A percentile compares a stretch with the other conserved stretches of the same genome.
These are phyloP conservation scores for Phyto melanocephala DNA, from an alignment of 2,888 invertebrate genomes.

Conservation along the genomic window DNA sequence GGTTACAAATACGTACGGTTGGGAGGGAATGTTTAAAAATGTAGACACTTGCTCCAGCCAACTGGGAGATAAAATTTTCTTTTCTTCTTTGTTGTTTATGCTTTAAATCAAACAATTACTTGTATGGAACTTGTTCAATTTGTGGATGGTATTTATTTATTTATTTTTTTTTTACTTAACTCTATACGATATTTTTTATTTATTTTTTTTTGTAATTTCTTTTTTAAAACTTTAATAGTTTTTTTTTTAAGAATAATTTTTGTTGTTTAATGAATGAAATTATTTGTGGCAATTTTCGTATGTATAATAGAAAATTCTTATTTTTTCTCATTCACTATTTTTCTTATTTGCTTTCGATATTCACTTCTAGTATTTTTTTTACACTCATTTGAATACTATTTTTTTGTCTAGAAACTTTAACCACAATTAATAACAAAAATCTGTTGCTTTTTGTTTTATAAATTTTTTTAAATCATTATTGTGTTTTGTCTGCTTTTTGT, in stretches of 20 bases:
- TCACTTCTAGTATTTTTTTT: too few relatives aligned
- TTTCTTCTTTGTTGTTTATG: neutral
- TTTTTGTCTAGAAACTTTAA: too few relatives aligned
- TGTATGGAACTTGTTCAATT: slow-evolving; percentile 52
- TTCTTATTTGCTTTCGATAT: neutral
- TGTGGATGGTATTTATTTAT: slow-evolving; percentile 43
- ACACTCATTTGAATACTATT: neutral
- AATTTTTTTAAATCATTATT: neutral
- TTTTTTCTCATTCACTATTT: neutral
- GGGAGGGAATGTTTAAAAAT: slow-evolving; percentile 22
- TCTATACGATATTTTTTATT: neutral
- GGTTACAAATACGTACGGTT: slow-evolving; percentile 1
- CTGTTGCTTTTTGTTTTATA: neutral
- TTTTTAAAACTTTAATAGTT: neutral
- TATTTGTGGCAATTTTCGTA: neutral
- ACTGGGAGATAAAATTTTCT: slow-evolving; percentile 20
- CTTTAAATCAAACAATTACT: slow-evolving; percentile 4
- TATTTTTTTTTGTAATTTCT: neutral
- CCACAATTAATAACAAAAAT: too few relatives aligned
- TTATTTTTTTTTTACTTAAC: neutral
- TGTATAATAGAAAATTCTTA: neutral
- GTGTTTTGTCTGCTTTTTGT: neutral
- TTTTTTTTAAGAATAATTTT: neutral
- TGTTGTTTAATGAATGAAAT: neutral
- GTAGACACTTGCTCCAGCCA: slow-evolving; percentile 52